Conservation (phyloP, 2,797 vertebrate genomes). For the Harpagifer antarcticus region DNA sequence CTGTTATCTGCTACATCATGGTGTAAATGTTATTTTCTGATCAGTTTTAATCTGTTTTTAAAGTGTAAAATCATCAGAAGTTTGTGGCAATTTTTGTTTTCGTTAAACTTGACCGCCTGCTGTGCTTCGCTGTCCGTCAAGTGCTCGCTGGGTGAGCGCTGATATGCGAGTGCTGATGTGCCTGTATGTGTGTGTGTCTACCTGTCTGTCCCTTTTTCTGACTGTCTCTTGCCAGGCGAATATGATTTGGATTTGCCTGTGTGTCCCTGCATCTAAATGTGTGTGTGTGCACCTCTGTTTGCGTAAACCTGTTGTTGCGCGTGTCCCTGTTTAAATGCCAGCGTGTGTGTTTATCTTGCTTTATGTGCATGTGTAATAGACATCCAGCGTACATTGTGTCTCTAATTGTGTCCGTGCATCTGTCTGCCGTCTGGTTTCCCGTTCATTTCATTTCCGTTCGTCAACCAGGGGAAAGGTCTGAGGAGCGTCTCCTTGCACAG, state of each 20-base stretch:
- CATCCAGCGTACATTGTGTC: not conserved
- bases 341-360: not conserved
- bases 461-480: conserved; percentile 37
- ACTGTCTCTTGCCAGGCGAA: conserved; percentile 12
- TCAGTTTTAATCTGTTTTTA: not conserved
- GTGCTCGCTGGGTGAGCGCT: conserved; percentile 4
- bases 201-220: no score
- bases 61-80: conserved; percentile 11
- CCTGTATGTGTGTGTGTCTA: not conserved
- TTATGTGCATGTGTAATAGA: not conserved
- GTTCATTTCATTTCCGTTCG: conserved; percentile 40
- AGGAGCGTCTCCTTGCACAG: conserved; percentile 23
- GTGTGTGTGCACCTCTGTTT: conserved; percentile 1
- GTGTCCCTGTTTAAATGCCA: not conserved
- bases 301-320: not conserved
- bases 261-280: not conserved
- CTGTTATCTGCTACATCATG: conserved; percentile 29
- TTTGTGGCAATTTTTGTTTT: not conserved
- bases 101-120: conserved; percentile 18
- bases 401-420: not conserved
- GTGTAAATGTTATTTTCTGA: not conserved
- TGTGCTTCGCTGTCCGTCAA: conserved; percentile 32
- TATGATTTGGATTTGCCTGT: conserved; percentile 32
- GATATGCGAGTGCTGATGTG: not conserved
- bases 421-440: conserved; percentile 1